Evolutionary conservation across 2,888 invertebrate species (phyloP).

Genomic region (Tipula unca): DNA sequence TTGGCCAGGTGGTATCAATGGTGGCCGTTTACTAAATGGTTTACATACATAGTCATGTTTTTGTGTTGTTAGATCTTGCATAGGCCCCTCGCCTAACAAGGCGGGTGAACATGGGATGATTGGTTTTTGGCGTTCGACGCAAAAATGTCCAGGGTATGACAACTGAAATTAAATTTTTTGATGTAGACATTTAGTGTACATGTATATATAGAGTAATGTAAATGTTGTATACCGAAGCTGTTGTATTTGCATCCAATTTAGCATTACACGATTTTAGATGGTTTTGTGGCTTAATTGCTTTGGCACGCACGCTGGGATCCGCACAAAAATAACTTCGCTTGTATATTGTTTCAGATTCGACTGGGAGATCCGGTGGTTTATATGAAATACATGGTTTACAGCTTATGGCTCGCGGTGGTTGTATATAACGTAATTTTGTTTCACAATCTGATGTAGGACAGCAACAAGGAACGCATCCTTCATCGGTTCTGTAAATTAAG

Average conservation of each 20-base stretch:
- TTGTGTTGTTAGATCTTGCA: conserved; percentile 63
- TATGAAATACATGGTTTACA: conserved; percentile 39
- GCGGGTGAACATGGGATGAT: conserved; percentile 34
- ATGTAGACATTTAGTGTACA: not conserved
- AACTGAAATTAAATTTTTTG: conserved; percentile 25
- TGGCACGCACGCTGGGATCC: conserved; percentile 35
- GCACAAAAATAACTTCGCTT: conserved; percentile 54
- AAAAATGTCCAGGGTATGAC: conserved; percentile 37
- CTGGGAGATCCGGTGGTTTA: conserved; percentile 48
- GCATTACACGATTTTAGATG: conserved; percentile 45
- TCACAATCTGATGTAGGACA: not conserved
- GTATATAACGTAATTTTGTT: conserved; percentile 32
- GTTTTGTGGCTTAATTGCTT: conserved; percentile 41
- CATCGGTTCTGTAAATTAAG: not conserved
- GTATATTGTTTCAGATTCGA: conserved; percentile 56
- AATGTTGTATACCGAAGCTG: conserved; percentile 27
- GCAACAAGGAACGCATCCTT: not conserved
- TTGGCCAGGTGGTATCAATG: conserved; percentile 30
- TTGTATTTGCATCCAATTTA: conserved; percentile 48
- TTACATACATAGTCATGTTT: conserved; percentile 65
- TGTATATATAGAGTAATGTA: not conserved
- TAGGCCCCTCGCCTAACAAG: conserved; percentile 45
- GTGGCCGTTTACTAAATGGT: conserved; percentile 40
- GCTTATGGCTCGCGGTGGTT: conserved; percentile 34
- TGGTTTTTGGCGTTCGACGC: conserved; percentile 30